phyloP scores from a whole-genome alignment of 2,797 vertebrate genomes.

The Acestrorhynchus altus region DNA sequence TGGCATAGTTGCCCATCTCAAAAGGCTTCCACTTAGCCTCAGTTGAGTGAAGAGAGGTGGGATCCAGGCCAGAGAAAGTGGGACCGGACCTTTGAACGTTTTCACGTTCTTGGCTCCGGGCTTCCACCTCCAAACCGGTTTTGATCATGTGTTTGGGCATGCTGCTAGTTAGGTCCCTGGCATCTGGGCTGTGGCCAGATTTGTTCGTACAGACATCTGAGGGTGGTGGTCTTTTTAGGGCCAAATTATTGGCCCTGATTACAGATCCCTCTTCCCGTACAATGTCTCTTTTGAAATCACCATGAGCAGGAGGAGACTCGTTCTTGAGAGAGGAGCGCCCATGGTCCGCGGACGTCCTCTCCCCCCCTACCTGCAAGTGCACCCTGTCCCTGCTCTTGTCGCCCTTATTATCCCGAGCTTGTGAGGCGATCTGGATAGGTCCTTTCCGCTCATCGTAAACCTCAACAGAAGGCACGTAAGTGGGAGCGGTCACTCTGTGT shows the following conservation, averaged over 20 bases:
- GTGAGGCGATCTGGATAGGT: conserved; percentile 93
- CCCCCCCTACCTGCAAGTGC: conserved; percentile 69
- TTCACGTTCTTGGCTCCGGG: conserved; percentile 76
- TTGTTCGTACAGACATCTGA: conserved; percentile 75
- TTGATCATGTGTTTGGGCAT: conserved; percentile 83
- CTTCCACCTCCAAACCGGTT: conserved; percentile 76
- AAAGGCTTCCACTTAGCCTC: conserved; percentile 94
- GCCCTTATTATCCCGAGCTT: conserved; percentile 86
- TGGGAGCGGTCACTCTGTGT: conserved; percentile 94
- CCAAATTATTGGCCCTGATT: conserved; percentile 86
- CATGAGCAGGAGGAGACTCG: conserved; percentile 78
- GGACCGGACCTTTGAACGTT: conserved; percentile 71
- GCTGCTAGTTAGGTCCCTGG: conserved; percentile 70
- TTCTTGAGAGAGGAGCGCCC: conserved; percentile 74
- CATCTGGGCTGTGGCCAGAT: conserved; percentile 82
- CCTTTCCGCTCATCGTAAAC: conserved; percentile 91
- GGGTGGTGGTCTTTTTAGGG: conserved; percentile 79
- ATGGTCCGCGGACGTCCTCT: conserved; percentile 76
- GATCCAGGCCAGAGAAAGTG: conserved; percentile 76
- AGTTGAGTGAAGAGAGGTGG: conserved; percentile 68
- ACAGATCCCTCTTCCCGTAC: conserved; percentile 89
- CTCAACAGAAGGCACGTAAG: conserved; percentile 96
- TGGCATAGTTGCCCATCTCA: conserved; percentile 89
- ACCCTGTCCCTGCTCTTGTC: conserved; percentile 74
- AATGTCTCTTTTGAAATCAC: conserved; percentile 76